Conservation (phyloP, 2,888 invertebrate genomes). For the Lottia scabra region DNA sequence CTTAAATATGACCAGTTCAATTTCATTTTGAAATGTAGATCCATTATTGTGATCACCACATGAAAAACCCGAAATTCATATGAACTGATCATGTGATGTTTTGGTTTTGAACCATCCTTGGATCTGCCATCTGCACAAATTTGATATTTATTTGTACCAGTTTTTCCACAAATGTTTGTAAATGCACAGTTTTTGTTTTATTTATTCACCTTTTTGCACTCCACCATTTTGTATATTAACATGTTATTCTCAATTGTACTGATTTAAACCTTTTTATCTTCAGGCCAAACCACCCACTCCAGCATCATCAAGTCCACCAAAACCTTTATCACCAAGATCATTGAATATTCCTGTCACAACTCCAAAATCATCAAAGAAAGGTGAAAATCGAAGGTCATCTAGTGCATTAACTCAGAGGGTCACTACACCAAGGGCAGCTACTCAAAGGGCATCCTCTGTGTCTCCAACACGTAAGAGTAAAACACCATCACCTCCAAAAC, state of each 20-base stretch:
- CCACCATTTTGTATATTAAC: background rate
- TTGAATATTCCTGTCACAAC: background rate
- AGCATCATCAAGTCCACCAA: slow-evolving; percentile 1
- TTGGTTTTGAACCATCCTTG: no score
- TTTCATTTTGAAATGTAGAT: no score
- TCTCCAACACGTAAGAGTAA: slow-evolving; percentile 19
- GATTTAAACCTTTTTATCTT: background rate
- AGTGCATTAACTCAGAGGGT: slow-evolving; percentile 29
- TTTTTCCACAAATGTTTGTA: no score
- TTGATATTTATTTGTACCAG: no score
- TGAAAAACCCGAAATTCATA: no score
- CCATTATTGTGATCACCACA: no score
- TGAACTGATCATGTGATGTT: no score
- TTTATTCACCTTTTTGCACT: background rate
- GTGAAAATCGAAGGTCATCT: slow-evolving; percentile 27
- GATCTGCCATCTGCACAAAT: no score
- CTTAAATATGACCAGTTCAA: no score
- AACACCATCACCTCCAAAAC: slow-evolving; percentile 13
- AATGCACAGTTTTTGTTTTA: no score
- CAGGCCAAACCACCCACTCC: slow-evolving; percentile 27
- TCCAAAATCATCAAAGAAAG: background rate
- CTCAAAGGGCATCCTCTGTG: slow-evolving; percentile 23
- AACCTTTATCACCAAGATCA: background rate
- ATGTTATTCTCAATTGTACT: background rate
- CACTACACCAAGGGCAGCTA: slow-evolving; percentile 24